Percentiles rank a stretch among this genome's conserved stretches.
phyloP scores from a whole-genome alignment of 2,113 vertebrate genomes.

The Bujurquina vittata region DNA sequence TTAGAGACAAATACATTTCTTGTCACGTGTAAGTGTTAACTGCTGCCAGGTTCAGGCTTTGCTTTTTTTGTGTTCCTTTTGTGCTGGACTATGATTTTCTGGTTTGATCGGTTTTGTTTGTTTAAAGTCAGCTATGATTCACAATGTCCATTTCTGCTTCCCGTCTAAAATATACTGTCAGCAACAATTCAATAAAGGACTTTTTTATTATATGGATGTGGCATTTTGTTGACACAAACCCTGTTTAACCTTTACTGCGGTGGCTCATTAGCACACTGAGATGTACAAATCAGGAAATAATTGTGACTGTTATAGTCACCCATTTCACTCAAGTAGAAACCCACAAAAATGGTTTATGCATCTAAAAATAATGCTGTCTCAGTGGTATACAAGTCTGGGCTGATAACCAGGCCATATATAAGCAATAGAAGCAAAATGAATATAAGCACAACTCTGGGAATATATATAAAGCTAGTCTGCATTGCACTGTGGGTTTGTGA shows the following conservation, averaged over 20 bases:
- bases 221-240: neutral
- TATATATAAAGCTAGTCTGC: neutral
- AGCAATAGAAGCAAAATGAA: neutral
- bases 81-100: neutral
- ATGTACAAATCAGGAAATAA: neutral
- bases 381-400: neutral
- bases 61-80: neutral
- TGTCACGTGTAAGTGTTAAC: too few species aligned
- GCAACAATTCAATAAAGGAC: slow-evolving; percentile 48
- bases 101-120: neutral
- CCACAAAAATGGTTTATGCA: neutral
- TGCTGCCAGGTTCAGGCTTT: neutral
- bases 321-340: neutral
- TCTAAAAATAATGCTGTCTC: neutral
- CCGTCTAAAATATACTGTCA: slow-evolving; percentile 35
- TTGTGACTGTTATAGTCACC: too few species aligned
- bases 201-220: slow-evolving; percentile 14
- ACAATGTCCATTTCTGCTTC: neutral
- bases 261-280: neutral
- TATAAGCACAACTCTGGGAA: neutral
- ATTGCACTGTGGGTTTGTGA: neutral
- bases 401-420: neutral
- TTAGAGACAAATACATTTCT: too few species aligned
- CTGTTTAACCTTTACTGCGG: neutral
- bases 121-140: neutral